A percentile compares a stretch with the other conserved stretches of the same genome.
Conservation (phyloP, 2,797 vertebrate species). For the Odontamblyopus rebecca region DNA sequence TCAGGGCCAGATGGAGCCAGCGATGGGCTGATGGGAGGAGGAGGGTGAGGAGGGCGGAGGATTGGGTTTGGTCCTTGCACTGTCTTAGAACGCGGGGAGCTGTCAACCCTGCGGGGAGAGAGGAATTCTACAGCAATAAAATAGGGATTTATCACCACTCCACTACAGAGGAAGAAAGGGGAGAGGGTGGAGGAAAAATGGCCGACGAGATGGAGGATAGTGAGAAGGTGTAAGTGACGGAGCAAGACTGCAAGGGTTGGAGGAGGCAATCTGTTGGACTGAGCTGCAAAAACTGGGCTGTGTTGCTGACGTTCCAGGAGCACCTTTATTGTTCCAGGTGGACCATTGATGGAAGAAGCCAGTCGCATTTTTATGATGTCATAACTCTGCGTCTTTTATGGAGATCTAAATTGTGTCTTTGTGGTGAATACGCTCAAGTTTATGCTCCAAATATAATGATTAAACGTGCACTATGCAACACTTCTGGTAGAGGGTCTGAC, state of each 20-base stretch:
- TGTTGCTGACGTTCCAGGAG: background rate
- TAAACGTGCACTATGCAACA: background rate
- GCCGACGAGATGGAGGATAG: conserved; percentile 56
- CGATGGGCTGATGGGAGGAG: conserved; percentile 71
- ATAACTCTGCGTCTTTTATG: background rate
- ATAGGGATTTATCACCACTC: conserved; percentile 99
- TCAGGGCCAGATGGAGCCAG: conserved; percentile 98
- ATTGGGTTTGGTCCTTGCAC: conserved; percentile 87
- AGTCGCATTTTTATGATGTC: background rate
- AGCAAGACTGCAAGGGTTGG: conserved; percentile 16
- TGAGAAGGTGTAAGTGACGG: conserved; percentile 39
- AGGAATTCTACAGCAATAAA: conserved; percentile 98
- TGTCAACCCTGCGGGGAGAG: conserved; percentile 97
- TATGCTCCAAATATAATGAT: background rate
- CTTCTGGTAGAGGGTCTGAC: no score
- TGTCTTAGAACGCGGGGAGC: conserved; percentile 91
- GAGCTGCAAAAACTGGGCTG: background rate
- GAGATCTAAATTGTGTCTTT: background rate
- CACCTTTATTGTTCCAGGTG: background rate
- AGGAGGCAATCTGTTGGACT: conserved; percentile 44
- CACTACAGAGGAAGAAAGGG: conserved; percentile 86
- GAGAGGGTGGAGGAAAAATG: conserved; percentile 47
- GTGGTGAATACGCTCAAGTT: background rate
- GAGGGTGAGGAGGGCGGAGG: conserved; percentile 43
- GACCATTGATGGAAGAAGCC: background rate